Evolutionary conservation across 2,113 vertebrate species (phyloP), one percentile per base, ranked within the genome.

Genomic region (Lipotes vexillifer): DNA sequence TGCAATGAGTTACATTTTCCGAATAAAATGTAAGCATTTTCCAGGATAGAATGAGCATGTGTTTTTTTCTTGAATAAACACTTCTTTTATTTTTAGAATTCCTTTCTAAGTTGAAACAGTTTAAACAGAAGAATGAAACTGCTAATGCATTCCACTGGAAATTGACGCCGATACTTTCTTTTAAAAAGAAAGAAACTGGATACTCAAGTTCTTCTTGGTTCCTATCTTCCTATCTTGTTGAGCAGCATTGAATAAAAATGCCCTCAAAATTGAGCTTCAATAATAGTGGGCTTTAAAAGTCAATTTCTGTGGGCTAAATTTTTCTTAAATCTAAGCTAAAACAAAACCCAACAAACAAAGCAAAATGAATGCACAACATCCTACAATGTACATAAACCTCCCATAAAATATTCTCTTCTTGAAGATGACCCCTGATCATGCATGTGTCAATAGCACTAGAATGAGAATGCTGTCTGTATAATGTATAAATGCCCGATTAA

Each of bases 21-120:
- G 27, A 25, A 18, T 20, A 27, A 77, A 93, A 77, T 71, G 25
- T 63, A 78, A 65, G 14, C 7, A 29, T 72, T 93, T 85, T 83
- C n/a, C 6, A 88, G 27, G 41, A 72, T 4, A 83, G 25, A 93
- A 57, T 71, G 33, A 36, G n/a, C 1, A 68, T 81, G 10, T n/a
- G 10, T 36, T 83, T 96, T 88, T 91, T 8, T 9, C 36, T n/a
- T 52, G 85, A 93, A 66, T 86, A 77, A 91, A n/a, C 2, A 55
- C 81, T 63, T 72, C 17, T 20, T 74, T 71, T 68, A 72, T 78
- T 88, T 95, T 88, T 75, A 93, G 72, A 96, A 92, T 55, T n/a
- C 17, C 4, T 33, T 92, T 95, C 36, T 71, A 59, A 86, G 82
- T 74, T 75, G 49, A 96, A 96, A n/a, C 36, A 77, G 31, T 93